Evolutionary conservation across 2,888 invertebrate species (phyloP), one percentile per base, ranked within the genome.

Genomic region (Heteromurus nitidus): DNA sequence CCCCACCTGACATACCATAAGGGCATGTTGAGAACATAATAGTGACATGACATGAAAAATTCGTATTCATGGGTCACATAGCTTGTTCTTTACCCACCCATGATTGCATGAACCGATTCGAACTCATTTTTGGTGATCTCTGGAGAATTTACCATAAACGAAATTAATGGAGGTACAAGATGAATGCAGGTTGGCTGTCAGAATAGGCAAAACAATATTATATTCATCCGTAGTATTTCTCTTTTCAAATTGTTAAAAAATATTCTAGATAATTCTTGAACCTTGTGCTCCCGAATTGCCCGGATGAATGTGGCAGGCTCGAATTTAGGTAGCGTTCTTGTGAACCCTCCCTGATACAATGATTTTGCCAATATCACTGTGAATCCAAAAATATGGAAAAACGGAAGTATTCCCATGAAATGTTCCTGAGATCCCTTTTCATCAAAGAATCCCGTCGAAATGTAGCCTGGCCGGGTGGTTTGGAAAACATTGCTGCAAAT

Each of bases 381-480:
- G 88, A 94, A 93, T 0, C 95, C 95, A 88, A 93, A 95, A 83
- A 94, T 94, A 88, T 95, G 95, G 90, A 93, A 95, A 89, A 94
- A 94, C 2, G 95, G 95, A 9, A 95, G 89, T 20, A 96, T 91
- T 28, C 92, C 92, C 0, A 95, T 92, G 0, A 93, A 83, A 0
- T 92, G 89, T 72, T 94, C 94, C 89, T 94, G 94, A 68, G 7
- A 7, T 13, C 53, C 65, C 5, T 68, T 64, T 16, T 62, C 24
- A 16, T 82, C 82, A 69, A 79, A 79, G 26, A 68, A 68, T 11
- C 44, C 47, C 16, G 79, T 42, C 0, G 20, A n/a, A 1, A 76
- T 62, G 30, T 82, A 75, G 3, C 67, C 74, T 0, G 85, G 85
- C 3, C 79, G 69, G 0, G 77, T 82, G 0, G 80, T 20, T 80